Percentiles rank a stretch among this genome's conserved stretches.
Conservation (phyloP, 2,888 invertebrate genomes). For the Amblyjoppa fuscipennis region DNA sequence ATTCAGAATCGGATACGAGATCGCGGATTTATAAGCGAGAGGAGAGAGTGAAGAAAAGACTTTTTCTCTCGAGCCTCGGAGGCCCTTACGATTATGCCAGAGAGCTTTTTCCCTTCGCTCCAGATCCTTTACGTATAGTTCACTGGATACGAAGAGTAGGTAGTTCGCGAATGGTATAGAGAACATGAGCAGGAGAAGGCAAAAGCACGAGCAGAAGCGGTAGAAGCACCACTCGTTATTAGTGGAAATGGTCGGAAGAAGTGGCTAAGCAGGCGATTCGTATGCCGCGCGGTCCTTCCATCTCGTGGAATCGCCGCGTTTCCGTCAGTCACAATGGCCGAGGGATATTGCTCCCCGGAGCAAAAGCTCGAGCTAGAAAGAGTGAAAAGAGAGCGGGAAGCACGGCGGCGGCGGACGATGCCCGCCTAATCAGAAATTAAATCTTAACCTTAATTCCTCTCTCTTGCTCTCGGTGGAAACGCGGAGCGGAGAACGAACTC, state of each 20-base stretch:
- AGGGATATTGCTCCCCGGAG: conserved; percentile 80
- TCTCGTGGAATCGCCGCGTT: conserved; percentile 82
- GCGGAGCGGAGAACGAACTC: conserved; percentile 15
- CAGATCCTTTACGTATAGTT: conserved; percentile 45
- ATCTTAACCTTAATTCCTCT: conserved; percentile 82
- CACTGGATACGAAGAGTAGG: conserved; percentile 49
- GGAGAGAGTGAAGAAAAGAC: background rate
- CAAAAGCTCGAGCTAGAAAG: conserved; percentile 61
- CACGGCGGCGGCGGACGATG: conserved; percentile 67
- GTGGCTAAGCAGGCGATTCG: conserved; percentile 82
- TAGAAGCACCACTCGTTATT: conserved; percentile 74
- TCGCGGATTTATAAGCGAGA: background rate
- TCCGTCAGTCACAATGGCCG: conserved; percentile 84
- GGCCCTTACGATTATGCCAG: conserved; percentile 66
- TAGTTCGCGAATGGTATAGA: conserved; percentile 32
- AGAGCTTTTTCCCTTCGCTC: conserved; percentile 59
- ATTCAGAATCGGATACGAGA: conserved; percentile 9
- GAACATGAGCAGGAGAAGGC: conserved; percentile 7
- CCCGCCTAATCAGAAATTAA: conserved; percentile 84
- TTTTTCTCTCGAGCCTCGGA: conserved; percentile 34
- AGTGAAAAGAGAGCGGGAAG: conserved; percentile 37
- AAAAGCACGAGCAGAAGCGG: conserved; percentile 44
- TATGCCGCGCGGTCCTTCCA: conserved; percentile 83
- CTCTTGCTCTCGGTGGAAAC: conserved; percentile 2
- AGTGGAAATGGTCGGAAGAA: conserved; percentile 77